Evolutionary conservation across 1,140 invertebrate genomes (phyloP), one percentile per base, ranked within the genome.

Genomic region (Bombyx mandarina): DNA sequence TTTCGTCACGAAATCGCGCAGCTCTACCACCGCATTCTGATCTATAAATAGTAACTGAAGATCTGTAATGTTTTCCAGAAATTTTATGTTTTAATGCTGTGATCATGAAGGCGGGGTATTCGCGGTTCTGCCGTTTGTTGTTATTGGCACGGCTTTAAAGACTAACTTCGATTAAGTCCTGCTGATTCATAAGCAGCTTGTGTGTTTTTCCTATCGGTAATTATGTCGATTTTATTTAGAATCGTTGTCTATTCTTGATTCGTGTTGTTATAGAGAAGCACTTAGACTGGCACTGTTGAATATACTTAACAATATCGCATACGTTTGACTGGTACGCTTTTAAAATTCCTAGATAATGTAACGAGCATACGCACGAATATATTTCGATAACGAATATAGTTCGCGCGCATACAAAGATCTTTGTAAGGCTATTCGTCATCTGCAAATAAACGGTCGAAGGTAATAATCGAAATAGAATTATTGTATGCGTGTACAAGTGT

Each of bases 401-500:
- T 42, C 43, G 50, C 51, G 56, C 57, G 55, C 63, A 26, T 67
- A 67, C 60, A 57, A 58, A 58, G 57, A 69, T 71, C 69, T 71
- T 67, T 60, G 67, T 78, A 70, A 82, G 68, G 68, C 76, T 66
- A 81, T 82, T 75, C 82, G 79, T 86, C 82, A 86, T 86, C 76
- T 73, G 68, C 73, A 81, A 82, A 86, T 84, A 86, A 86, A 82
- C 81, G 71, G 73, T 67, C 76, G 77, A 83, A 86, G 79, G 81
- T 80, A 86, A 82, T 82, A 84, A 84, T 84, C 81, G 75, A 84
- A 86, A 86, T 83, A 86, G 82, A 86, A 81, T 81, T 77, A 82
- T 82, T 73, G 73, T 81, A 78, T 74, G 54, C 42, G 76, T 69
- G 71, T 12, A 47, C n/a, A 47, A 73, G 69, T 69, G 77, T 85